Base-by-base conservation (phyloP, 2,888 invertebrate genomes). In the Scaptomyza tumidula region DNA sequence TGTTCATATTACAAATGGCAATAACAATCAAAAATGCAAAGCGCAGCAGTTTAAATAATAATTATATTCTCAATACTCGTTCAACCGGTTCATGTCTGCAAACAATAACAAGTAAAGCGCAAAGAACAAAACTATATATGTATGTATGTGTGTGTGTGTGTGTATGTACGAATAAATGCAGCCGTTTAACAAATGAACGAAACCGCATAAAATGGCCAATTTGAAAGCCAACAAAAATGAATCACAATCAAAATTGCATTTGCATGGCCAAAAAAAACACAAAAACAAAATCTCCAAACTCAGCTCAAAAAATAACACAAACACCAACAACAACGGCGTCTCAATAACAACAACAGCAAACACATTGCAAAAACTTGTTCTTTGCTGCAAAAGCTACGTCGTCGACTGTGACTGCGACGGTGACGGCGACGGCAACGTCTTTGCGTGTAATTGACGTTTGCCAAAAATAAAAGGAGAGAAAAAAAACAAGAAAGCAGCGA, bases 371-470 rank as follows among this genome's bases (percentile, higher is more conserved):
- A 66, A 61, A 74, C 73, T 71, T 62, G 61, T 74, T 74, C 72
- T 64, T 64, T 59, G 41, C 31, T 70, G 70, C 50, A 27, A 57
- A 62, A 67, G 54, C 48, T 24, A 37, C 49, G 54, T 19, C 50
- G 59, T 11, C 24, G 29, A 52, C 52, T 31, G 14, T 33, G 49
- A 29, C 50, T 39, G 10, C 45, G 52, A 50, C 44, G 50, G 10
- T 45, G 55, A 50, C 41, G 50, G 7, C 41, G 45, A 49, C 69
- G 29, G 57, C 43, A 54, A 16, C 50, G 60, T 33, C 33, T 50
- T 54, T 55, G 73, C 73, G 66, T 77, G 80, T 73, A 78, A 78
- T 80, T 80, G 78, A 76, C 77, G 49, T 76, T 78, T 75, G 74
- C 70, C 66, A 71, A 74, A 75, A 75, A 56, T 63, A 56, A 49